Evolutionary conservation across 1,140 invertebrate species (phyloP).

Genomic region (Drosophila ohnishii): DNA sequence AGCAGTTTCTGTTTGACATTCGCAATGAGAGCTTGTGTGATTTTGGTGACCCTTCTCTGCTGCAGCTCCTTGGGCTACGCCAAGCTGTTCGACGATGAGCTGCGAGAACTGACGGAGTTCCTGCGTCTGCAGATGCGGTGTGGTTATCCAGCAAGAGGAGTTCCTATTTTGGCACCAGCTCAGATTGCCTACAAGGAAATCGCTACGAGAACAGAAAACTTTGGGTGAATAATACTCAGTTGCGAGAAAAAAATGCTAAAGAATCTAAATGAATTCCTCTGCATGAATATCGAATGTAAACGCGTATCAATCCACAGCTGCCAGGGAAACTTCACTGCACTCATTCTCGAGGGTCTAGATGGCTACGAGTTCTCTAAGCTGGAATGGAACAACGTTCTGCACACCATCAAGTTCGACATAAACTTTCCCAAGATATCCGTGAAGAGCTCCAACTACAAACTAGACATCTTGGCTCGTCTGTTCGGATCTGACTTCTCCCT

Average conservation of each 20-base stretch:
- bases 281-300: background rate
- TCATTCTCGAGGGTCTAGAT: constrained; percentile 63
- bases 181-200: constrained; percentile 47
- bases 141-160: constrained; percentile 60
- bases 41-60: constrained; percentile 41
- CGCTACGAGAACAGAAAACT: constrained; percentile 6
- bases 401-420: constrained; percentile 70
- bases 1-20: constrained; percentile 27
- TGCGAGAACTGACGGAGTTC: constrained; percentile 73
- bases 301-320: constrained; percentile 28
- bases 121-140: constrained; percentile 76
- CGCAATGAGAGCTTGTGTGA: constrained; percentile 49
- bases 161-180: constrained; percentile 69
- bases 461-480: constrained; percentile 44
- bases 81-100: constrained; percentile 69
- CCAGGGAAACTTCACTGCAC: constrained; percentile 64
- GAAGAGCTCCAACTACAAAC: constrained; percentile 57
- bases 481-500: constrained; percentile 41
- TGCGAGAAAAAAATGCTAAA: background rate
- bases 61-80: constrained; percentile 44
- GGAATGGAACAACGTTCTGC: constrained; percentile 63
- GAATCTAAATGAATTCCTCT: too few relatives aligned
- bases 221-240: constrained; percentile 46
- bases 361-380: constrained; percentile 63
- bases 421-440: constrained; percentile 57